Evolutionary conservation across 2,797 vertebrate genomes (phyloP), one percentile per base, ranked within the genome.

Genomic region (Choloepus didactylus): DNA sequence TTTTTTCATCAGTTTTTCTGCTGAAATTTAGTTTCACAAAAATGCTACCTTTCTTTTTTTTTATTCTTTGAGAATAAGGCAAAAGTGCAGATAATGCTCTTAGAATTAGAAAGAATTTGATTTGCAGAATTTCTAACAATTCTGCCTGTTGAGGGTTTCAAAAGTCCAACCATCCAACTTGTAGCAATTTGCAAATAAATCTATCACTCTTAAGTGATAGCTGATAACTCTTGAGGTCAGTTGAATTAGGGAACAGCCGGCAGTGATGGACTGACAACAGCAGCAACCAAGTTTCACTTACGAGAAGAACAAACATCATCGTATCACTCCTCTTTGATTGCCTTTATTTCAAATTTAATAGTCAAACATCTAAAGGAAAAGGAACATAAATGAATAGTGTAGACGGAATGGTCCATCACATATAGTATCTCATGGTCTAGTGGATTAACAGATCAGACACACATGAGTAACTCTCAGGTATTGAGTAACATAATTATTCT

Each of bases 91-190:
- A 64, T 66, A 15, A 75, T 81, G n/a, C 54, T 83, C 14, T 18
- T 93, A 46, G 56, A 21, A 44, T 21, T 89, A 59, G 38, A 93
- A 93, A 80, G 59, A 84, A 72, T 67, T 83, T 84, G 14, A 73
- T 67, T 95, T 90, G 29, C 16, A 54, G 27, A 89, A 82, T 90
- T 93, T 77, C 38, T 79, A 59, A 85, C 4, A 87, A n/a, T 88
- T 56, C 38, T 90, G 25, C 35, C 27, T 31, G 2, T 9, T 79
- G 54, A 38, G 6, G 66, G 27, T 16, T 94, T 95, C 12, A 29
- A 31, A 19, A 83, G 6, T 38, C 77, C n/a, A 75, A n/a, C n/a
- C 19, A 18, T 54, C 16, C 44, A 5, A 54, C n/a, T 49, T 88
- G 25, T 41, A 46, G 16, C 9, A 72, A 70, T 77, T 84, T 83